Percentiles rank a stretch among this genome's conserved stretches.
Conservation (phyloP, 2,888 invertebrate species). For the Stenodera caucasica region DNA sequence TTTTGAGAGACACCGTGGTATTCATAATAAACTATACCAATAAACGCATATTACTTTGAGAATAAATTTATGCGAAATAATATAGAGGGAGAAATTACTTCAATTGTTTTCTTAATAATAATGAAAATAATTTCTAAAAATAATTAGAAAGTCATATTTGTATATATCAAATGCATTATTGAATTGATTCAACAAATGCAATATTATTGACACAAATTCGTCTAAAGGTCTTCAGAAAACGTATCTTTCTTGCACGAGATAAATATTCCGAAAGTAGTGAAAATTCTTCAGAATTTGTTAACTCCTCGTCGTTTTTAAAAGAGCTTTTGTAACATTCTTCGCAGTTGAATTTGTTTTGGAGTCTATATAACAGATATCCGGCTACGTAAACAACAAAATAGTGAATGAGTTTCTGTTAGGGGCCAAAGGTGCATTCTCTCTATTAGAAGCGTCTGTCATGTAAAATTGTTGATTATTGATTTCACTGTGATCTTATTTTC, state of each 20-base stretch:
- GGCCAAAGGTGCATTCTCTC: background rate
- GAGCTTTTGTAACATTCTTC: background rate
- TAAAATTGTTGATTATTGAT: too few relatives aligned
- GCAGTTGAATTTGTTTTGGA: constrained; percentile 12
- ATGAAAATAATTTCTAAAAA: too few relatives aligned
- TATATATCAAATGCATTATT: constrained; percentile 8
- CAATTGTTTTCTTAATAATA: too few relatives aligned
- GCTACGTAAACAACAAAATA: constrained; percentile 11
- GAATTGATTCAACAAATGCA: constrained; percentile 7
- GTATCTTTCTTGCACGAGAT: constrained; percentile 1
- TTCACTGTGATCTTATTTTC: too few relatives aligned
- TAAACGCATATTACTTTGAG: too few relatives aligned
- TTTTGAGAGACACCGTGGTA: background rate
- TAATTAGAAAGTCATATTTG: constrained; percentile 6
- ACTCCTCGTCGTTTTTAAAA: constrained; percentile 3
- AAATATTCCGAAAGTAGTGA: background rate
- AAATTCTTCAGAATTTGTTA: constrained; percentile 9
- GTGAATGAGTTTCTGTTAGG: background rate
- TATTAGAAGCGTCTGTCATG: background rate
- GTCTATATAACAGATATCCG: constrained; percentile 12
- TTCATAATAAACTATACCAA: too few relatives aligned
- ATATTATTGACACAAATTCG: background rate
- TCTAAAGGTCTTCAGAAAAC: constrained; percentile 11
- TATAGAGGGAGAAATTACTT: too few relatives aligned
- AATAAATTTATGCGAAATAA: too few relatives aligned